phyloP scores from a whole-genome alignment of 2,797 vertebrate genomes.

The Myotis planiceps region DNA sequence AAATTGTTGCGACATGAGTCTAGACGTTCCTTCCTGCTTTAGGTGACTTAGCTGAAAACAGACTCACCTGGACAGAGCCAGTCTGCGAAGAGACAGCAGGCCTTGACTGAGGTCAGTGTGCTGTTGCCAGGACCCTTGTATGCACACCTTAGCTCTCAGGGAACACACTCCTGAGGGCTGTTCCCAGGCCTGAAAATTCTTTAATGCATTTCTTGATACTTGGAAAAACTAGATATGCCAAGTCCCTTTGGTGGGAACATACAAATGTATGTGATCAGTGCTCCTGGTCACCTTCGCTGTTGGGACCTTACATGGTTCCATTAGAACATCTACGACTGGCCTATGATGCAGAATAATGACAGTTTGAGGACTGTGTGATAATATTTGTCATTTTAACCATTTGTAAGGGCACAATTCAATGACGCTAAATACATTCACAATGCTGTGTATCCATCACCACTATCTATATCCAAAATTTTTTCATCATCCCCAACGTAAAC shows the following conservation, averaged over 20 bases:
- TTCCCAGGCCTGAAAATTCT: not conserved
- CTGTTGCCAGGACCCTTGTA: too few relatives aligned
- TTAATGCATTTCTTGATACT: not conserved
- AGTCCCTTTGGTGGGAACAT: not conserved
- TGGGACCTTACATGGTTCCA: not conserved
- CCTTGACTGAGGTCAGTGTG: not conserved
- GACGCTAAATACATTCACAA: not conserved
- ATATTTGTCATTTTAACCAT: not conserved
- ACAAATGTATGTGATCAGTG: too few relatives aligned
- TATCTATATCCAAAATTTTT: not conserved
- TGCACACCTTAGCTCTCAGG: not conserved
- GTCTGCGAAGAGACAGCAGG: not conserved
- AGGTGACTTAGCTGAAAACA: not conserved
- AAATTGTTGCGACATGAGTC: not conserved
- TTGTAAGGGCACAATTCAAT: not conserved
- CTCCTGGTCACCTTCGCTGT: not conserved
- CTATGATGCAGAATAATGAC: not conserved
- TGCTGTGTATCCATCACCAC: too few relatives aligned
- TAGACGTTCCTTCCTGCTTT: not conserved
- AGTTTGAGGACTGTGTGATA: not conserved
- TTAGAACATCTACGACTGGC: too few relatives aligned
- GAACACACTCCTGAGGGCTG: not conserved
- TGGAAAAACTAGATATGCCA: not conserved
- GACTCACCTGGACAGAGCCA: not conserved
- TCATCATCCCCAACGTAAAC: not conserved